Percentiles rank a stretch among this genome's conserved stretches.
These are phyloP conservation scores for Hylomyscus alleni DNA, from an alignment of 2,797 vertebrate species.

Conservation along the genomic window DNA sequence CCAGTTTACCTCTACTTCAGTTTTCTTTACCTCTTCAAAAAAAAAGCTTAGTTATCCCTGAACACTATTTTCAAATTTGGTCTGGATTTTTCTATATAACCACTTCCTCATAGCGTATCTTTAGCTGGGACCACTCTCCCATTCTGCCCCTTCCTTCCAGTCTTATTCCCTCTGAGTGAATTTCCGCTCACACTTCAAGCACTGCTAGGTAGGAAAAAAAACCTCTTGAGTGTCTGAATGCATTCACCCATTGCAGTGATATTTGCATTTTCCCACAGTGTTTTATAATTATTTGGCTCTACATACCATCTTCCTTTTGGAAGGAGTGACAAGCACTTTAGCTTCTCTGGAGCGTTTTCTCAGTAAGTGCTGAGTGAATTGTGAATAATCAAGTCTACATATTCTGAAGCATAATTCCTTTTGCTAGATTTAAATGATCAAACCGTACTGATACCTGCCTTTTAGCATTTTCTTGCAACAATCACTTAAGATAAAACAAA, in stretches of 20 bases:
- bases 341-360: not conserved
- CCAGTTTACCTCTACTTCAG: slow-evolving; percentile 2
- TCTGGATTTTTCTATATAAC: slow-evolving; percentile 40
- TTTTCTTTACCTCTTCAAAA: not conserved
- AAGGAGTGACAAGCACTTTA: not conserved
- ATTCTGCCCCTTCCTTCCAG: not conserved
- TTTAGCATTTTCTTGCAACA: slow-evolving; percentile 20
- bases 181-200: not conserved
- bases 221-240: slow-evolving; percentile 19
- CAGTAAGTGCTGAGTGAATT: not conserved
- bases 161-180: slow-evolving; percentile 26
- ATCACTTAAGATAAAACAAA: slow-evolving; percentile 17
- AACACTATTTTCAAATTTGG: slow-evolving; percentile 25
- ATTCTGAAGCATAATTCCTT: not conserved
- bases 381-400: not conserved
- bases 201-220: not conserved
- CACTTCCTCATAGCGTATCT: not conserved
- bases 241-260: not conserved
- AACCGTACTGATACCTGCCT: not conserved
- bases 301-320: not conserved
- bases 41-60: not conserved
- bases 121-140: not conserved
- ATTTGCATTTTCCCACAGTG: not conserved
- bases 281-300: slow-evolving; percentile 46
- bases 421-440: slow-evolving; percentile 42